These are phyloP conservation scores for Hiodon alosoides DNA, from an alignment of 2,113 vertebrate genomes.

Conservation along the genomic window DNA sequence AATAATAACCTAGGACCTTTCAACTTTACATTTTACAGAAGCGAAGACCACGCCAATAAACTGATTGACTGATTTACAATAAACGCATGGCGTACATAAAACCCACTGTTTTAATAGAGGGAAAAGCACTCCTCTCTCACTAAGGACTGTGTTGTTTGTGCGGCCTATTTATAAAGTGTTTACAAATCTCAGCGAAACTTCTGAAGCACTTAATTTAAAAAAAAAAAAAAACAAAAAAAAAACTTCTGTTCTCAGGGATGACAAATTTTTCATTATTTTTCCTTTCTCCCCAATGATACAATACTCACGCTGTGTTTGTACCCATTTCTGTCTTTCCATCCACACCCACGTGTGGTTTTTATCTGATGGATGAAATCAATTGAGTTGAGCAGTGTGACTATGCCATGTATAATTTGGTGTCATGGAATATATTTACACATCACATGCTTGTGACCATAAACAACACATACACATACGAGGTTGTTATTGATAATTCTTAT, in stretches of 20 bases:
- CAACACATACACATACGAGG: no score
- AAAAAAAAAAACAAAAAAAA: constrained; percentile 53
- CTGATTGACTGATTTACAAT: background rate
- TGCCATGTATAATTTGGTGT: no score
- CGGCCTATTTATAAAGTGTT: constrained; percentile 27
- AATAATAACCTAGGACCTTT: background rate
- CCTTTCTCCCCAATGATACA: constrained; percentile 31
- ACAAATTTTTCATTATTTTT: constrained; percentile 28
- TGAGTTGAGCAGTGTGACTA: no score
- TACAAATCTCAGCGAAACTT: constrained; percentile 10
- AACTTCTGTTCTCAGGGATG: constrained; percentile 64
- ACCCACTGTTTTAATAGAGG: no score
- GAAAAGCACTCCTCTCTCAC: background rate
- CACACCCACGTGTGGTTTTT: no score
- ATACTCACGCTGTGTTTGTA: constrained; percentile 6
- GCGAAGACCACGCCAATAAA: background rate
- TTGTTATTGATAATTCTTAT: no score
- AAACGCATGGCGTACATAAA: background rate
- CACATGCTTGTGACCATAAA: no score
- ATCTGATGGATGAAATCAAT: no score
- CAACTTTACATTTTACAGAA: background rate
- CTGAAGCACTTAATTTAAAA: constrained; percentile 53
- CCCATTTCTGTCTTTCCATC: constrained; percentile 15
- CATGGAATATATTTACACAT: no score
- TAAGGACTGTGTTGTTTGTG: constrained; percentile 12